Percentiles rank a stretch among this genome's conserved stretches.
These are phyloP conservation scores for Ophiothrix spiculata DNA, from an alignment of 35 echinoderm and acorn worm species.

Conservation along the genomic window DNA sequence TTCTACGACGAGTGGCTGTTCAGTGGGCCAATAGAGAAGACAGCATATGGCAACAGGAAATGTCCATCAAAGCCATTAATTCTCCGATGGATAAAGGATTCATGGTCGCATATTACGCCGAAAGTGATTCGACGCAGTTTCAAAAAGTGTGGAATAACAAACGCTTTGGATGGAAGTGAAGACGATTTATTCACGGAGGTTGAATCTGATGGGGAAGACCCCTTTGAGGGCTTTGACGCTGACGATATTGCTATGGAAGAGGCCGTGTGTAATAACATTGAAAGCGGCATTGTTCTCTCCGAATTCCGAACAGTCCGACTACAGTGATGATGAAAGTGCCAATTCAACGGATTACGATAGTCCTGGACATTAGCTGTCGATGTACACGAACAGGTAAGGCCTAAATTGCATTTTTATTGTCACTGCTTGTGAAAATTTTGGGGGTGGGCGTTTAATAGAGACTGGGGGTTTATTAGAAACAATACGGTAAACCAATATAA, in stretches of 20 bases:
- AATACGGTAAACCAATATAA: no score
- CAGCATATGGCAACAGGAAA: neutral
- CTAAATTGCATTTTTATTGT: no score
- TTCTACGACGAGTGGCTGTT: conserved; percentile 12
- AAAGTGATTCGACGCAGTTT: conserved; percentile 6
- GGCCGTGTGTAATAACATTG: no score
- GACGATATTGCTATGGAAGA: neutral
- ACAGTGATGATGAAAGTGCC: no score
- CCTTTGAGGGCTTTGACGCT: neutral
- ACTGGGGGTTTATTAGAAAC: no score
- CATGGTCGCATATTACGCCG: neutral
- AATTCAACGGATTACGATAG: no score
- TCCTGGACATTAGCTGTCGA: no score
- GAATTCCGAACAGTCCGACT: no score
- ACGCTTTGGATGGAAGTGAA: neutral
- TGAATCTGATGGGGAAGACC: neutral
- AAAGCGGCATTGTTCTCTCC: no score
- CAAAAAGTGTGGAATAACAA: conserved; percentile 20
- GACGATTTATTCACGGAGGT: neutral
- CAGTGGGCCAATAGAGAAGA: neutral
- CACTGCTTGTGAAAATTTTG: no score
- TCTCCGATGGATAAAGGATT: neutral
- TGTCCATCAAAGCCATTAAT: neutral
- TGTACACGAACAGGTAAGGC: no score
- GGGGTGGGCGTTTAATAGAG: no score